These are phyloP conservation scores for Chiloscyllium plagiosum DNA, from an alignment of 2,113 vertebrate species.

Conservation along the genomic window DNA sequence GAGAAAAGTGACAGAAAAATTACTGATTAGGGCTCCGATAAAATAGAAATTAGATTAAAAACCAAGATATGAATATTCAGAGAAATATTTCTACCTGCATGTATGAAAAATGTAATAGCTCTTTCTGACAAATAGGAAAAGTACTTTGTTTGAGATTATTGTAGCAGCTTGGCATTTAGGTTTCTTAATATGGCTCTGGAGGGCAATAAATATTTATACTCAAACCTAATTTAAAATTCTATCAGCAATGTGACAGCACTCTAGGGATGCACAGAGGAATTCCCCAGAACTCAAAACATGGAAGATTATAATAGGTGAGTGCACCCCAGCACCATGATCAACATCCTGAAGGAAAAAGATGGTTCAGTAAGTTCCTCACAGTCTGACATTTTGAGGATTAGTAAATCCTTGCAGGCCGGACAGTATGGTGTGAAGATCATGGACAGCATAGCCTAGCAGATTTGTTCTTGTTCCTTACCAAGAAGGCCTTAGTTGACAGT, in stretches of 20 bases:
- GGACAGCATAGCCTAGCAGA: too few species aligned
- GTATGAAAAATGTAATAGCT: background rate
- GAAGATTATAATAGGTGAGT: too few species aligned
- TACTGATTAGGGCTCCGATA: slow-evolving; percentile 29
- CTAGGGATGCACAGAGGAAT: too few species aligned
- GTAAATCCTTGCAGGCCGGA: too few species aligned
- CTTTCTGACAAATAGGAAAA: background rate
- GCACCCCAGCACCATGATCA: too few species aligned
- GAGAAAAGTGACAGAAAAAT: slow-evolving; percentile 33
- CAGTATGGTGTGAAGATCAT: too few species aligned
- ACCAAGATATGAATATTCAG: slow-evolving; percentile 18
- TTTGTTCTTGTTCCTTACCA: too few species aligned
- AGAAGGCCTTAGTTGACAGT: too few species aligned
- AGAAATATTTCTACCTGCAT: slow-evolving; percentile 14
- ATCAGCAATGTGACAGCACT: background rate
- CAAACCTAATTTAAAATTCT: background rate
- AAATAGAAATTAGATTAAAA: slow-evolving; percentile 32
- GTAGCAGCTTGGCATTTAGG: background rate
- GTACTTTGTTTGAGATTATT: background rate
- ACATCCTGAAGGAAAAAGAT: too few species aligned
- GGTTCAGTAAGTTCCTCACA: too few species aligned
- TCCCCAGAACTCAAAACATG: too few species aligned
- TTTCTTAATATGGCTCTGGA: background rate
- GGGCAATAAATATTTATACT: background rate
- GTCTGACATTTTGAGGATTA: too few species aligned